Percentiles rank a stretch among this genome's conserved stretches.
phyloP scores from a whole-genome alignment of 2,888 invertebrate genomes.

The Plagodis pulveraria region DNA sequence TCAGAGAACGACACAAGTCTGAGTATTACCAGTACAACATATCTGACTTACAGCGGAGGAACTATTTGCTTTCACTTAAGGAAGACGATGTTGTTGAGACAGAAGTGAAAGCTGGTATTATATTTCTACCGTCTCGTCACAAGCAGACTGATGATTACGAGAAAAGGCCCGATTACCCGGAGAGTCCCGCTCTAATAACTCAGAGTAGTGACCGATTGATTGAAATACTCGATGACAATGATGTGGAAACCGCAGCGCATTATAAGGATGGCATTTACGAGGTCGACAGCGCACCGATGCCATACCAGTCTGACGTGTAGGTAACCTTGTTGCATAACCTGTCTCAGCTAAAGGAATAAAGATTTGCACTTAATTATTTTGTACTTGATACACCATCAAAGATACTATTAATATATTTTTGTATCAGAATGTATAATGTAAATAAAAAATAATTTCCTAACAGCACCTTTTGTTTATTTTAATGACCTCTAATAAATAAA shows the following conservation, averaged over 20 bases:
- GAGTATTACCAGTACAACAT: slow-evolving; percentile 66
- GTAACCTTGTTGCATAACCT: slow-evolving; percentile 22
- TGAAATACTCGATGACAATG: slow-evolving; percentile 59
- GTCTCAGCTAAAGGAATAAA: slow-evolving; percentile 1
- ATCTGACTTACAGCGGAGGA: slow-evolving; percentile 60
- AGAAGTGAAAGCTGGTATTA: slow-evolving; percentile 62
- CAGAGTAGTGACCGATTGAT: slow-evolving; percentile 63
- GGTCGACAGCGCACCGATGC: slow-evolving; percentile 51
- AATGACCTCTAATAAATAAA: background rate
- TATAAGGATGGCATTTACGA: slow-evolving; percentile 66
- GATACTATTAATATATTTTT: background rate
- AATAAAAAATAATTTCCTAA: background rate
- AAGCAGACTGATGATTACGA: slow-evolving; percentile 63
- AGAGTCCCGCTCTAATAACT: slow-evolving; percentile 58
- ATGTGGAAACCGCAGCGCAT: slow-evolving; percentile 47
- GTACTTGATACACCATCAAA: background rate
- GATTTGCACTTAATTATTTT: slow-evolving; percentile 11
- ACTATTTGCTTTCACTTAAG: slow-evolving; percentile 52
- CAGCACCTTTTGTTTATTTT: background rate
- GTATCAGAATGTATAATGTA: background rate
- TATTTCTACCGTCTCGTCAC: slow-evolving; percentile 67
- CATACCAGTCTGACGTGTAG: slow-evolving; percentile 65
- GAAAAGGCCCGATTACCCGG: slow-evolving; percentile 74
- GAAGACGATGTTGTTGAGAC: slow-evolving; percentile 45
- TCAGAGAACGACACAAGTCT: slow-evolving; percentile 69